These are phyloP conservation scores for Drosophila sproati DNA, from an alignment of 1,140 invertebrate genomes.

Conservation along the genomic window DNA sequence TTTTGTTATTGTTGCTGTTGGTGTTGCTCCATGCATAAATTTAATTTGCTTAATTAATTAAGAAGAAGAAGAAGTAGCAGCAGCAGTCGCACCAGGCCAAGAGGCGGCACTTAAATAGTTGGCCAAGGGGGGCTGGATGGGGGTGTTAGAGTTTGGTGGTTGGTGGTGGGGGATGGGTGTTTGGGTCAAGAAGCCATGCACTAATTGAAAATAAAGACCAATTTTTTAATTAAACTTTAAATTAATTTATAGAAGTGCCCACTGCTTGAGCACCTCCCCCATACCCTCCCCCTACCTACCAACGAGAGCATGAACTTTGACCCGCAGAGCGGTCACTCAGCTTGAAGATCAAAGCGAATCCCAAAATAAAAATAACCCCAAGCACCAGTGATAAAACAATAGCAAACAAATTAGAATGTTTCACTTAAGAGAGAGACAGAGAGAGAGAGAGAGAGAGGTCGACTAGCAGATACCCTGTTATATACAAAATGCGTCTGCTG, in stretches of 20 bases:
- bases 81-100: conserved; percentile 23
- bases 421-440: too few species aligned
- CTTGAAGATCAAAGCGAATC: conserved; percentile 52
- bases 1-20: conserved; percentile 42
- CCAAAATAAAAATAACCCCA: background rate
- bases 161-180: background rate
- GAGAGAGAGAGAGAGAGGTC: too few species aligned
- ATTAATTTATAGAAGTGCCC: conserved; percentile 81
- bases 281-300: background rate
- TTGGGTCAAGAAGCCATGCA: conserved; percentile 31
- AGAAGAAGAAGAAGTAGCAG: conserved; percentile 45
- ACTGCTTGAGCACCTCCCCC: background rate
- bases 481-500: too few species aligned
- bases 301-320: conserved; percentile 53
- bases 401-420: too few species aligned
- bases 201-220: conserved; percentile 81
- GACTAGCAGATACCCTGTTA: too few species aligned
- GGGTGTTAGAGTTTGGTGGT: background rate
- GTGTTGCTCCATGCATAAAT: conserved; percentile 67
- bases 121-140: background rate
- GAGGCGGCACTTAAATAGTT: conserved; percentile 33
- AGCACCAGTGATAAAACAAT: too few species aligned
- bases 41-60: conserved; percentile 82
- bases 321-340: conserved; percentile 57
- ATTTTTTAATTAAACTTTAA: conserved; percentile 82